Conservation (phyloP, 1,140 invertebrate species). For the Calephelis virginiensis region DNA sequence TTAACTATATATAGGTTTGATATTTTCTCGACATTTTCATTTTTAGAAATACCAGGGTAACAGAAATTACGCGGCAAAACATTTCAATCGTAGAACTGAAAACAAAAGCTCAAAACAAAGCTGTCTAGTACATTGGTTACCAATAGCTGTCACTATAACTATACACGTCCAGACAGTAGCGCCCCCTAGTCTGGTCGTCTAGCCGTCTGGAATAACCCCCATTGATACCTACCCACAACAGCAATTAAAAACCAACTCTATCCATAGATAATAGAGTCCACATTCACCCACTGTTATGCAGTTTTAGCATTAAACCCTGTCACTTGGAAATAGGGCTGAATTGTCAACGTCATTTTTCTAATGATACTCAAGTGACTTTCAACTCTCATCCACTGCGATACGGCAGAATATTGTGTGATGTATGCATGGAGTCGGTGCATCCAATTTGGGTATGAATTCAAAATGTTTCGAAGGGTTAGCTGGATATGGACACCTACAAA, state of each 20-base stretch:
- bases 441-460: slow-evolving; percentile 29
- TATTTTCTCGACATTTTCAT: background rate
- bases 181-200: slow-evolving; percentile 44
- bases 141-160: slow-evolving; percentile 15
- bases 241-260: slow-evolving; percentile 23
- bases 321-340: slow-evolving; percentile 20
- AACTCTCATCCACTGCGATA: background rate
- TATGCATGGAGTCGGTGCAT: slow-evolving; percentile 26
- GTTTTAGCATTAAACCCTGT: slow-evolving; percentile 25
- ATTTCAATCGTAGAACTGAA: slow-evolving; percentile 11
- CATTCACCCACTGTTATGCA: slow-evolving; percentile 10
- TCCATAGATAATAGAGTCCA: slow-evolving; percentile 25
- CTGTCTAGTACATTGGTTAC: slow-evolving; percentile 13
- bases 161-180: slow-evolving; percentile 26
- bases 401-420: slow-evolving; percentile 23
- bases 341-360: slow-evolving; percentile 19
- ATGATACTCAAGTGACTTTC: background rate
- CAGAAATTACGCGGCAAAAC: slow-evolving; percentile 10
- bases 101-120: slow-evolving; percentile 17
- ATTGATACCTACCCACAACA: slow-evolving; percentile 28
- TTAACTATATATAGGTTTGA: too few relatives aligned
- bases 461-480: slow-evolving; percentile 31
- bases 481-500: background rate
- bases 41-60: background rate
- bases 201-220: slow-evolving; percentile 44